Conservation (phyloP, 2,797 vertebrate genomes). For the Lithobates pipiens region DNA sequence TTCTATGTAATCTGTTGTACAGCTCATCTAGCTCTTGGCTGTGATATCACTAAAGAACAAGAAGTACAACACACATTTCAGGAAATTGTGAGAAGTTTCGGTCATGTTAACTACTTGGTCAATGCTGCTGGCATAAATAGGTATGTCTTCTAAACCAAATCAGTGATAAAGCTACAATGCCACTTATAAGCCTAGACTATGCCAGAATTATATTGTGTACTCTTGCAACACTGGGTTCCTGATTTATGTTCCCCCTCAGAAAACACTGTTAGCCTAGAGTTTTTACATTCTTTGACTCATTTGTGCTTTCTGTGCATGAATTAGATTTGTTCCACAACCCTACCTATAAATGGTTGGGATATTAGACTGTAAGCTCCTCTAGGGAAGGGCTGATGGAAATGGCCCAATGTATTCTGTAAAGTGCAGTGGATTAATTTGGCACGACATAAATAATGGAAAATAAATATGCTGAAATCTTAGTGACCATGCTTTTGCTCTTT, state of each 20-base stretch:
- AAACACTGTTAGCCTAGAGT: too few relatives aligned
- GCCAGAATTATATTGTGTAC: too few relatives aligned
- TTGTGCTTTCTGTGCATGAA: too few relatives aligned
- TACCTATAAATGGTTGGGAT: background rate
- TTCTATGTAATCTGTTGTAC: slow-evolving; percentile 67
- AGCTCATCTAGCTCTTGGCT: slow-evolving; percentile 85
- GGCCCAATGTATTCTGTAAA: too few relatives aligned
- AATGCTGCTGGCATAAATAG: slow-evolving; percentile 93
- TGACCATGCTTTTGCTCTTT: too few relatives aligned
- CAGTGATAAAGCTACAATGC: too few relatives aligned
- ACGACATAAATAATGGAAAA: too few relatives aligned
- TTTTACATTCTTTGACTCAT: too few relatives aligned
- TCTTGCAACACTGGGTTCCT: background rate
- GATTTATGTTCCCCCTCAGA: background rate
- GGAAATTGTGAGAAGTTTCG: slow-evolving; percentile 81
- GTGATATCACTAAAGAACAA: slow-evolving; percentile 86
- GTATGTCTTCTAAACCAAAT: slow-evolving; percentile 71
- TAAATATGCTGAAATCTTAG: too few relatives aligned
- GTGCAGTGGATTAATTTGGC: too few relatives aligned
- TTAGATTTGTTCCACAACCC: too few relatives aligned
- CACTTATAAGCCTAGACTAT: background rate
- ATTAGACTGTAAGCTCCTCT: background rate
- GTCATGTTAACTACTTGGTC: slow-evolving; percentile 86
- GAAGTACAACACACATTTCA: slow-evolving; percentile 86
- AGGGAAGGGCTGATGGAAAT: background rate